Evolutionary conservation across 2,113 vertebrate genomes (phyloP).

Genomic region (Pipa parva): DNA sequence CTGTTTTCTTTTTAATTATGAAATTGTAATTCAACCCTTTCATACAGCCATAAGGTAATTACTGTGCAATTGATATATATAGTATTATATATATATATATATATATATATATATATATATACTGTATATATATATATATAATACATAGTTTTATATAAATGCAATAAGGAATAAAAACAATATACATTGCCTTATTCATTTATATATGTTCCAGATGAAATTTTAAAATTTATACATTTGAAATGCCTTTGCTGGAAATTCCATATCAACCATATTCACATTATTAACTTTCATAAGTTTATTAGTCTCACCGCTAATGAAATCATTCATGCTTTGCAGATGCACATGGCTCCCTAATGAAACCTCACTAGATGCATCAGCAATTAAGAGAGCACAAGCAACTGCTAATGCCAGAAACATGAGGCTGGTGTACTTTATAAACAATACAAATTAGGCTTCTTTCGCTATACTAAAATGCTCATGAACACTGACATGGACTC

Average conservation of each 20-base stretch:
- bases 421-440: conserved; percentile 46
- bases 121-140: no score
- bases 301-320: conserved; percentile 74
- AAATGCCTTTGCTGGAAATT: conserved; percentile 64
- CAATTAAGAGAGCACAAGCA: conserved; percentile 58
- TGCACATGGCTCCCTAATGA: conserved; percentile 67
- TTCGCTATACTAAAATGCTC: no score
- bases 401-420: conserved; percentile 56
- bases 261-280: conserved; percentile 78
- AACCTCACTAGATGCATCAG: conserved; percentile 65
- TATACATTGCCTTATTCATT: not conserved
- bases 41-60: no score
- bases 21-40: no score
- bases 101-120: no score
- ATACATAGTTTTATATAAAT: no score
- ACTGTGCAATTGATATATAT: no score
- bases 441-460: not conserved
- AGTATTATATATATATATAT: no score
- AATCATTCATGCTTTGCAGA: conserved; percentile 72
- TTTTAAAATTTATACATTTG: conserved; percentile 11
- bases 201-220: not conserved
- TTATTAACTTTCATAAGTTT: conserved; percentile 81
- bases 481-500: no score
- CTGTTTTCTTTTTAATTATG: no score
- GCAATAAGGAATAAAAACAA: not conserved